These are phyloP conservation scores for Enteromius mattozi DNA, from an alignment of 2,797 vertebrate genomes.

Conservation along the genomic window DNA sequence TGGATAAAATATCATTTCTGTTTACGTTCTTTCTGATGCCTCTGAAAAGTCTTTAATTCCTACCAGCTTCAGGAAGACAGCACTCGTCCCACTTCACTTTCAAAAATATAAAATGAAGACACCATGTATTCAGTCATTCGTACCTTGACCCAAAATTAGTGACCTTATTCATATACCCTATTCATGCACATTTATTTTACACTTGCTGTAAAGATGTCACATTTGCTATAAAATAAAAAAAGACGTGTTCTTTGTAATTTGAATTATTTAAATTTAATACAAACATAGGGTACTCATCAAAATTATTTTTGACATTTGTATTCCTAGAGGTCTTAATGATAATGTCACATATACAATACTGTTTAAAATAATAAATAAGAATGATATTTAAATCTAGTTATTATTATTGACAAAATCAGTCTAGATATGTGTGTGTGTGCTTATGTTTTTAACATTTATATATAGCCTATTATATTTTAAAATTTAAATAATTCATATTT, in stretches of 20 bases:
- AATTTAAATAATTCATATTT: not conserved
- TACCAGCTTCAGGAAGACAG: not conserved
- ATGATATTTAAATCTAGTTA: not conserved
- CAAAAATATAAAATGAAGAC: not conserved
- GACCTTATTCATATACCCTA: not conserved
- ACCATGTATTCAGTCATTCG: not conserved
- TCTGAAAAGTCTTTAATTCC: not conserved
- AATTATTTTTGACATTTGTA: not conserved
- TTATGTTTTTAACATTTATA: too few species aligned
- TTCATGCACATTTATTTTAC: not conserved
- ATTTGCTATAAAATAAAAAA: not conserved
- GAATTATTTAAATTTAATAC: not conserved
- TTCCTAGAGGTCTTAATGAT: not conserved
- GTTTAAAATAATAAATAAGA: not conserved
- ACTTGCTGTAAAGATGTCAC: not conserved
- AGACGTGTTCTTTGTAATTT: not conserved
- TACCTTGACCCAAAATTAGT: not conserved
- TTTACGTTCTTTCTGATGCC: not conserved
- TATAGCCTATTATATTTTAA: not conserved
- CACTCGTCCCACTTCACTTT: slow-evolving; percentile 24
- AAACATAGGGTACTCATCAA: not conserved
- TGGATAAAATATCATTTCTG: slow-evolving; percentile 23
- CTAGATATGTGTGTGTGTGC: not conserved
- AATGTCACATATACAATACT: too few species aligned
- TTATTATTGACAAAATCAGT: not conserved